Evolutionary conservation across 2,113 vertebrate genomes (phyloP).

Genomic region (Oncorhynchus mykiss): DNA sequence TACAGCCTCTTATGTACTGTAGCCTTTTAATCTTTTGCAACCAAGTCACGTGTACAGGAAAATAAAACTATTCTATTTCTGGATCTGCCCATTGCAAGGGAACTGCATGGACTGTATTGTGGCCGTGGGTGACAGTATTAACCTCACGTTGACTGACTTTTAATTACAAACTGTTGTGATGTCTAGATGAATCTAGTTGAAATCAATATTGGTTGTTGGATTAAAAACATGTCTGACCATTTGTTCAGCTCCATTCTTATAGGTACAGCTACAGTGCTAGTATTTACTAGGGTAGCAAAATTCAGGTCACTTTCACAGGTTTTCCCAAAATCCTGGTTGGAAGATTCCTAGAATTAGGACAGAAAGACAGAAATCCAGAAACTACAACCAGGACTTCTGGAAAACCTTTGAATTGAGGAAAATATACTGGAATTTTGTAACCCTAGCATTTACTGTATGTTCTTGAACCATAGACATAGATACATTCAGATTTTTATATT

Average conservation of each 20-base stretch:
- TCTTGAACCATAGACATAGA: too few species aligned
- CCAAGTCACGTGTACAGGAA: slow-evolving; percentile 20
- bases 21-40: slow-evolving; percentile 10
- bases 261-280: too few species aligned
- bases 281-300: too few species aligned
- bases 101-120: background rate
- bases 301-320: too few species aligned
- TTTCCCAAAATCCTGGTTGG: background rate
- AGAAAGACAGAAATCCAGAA: too few species aligned
- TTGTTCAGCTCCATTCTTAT: background rate
- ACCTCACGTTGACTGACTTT: background rate
- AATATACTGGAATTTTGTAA: too few species aligned
- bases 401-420: too few species aligned
- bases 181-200: background rate
- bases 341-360: background rate
- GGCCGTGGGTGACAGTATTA: background rate
- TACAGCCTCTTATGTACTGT: slow-evolving; percentile 12
- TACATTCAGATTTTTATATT: too few species aligned
- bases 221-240: background rate
- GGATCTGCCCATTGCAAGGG: background rate
- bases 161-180: background rate
- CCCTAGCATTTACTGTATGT: too few species aligned
- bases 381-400: too few species aligned
- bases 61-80: slow-evolving; percentile 10
- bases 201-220: background rate